These are phyloP conservation scores for Corythoichthys intestinalis DNA, from an alignment of 2,113 vertebrate species.

Conservation along the genomic window DNA sequence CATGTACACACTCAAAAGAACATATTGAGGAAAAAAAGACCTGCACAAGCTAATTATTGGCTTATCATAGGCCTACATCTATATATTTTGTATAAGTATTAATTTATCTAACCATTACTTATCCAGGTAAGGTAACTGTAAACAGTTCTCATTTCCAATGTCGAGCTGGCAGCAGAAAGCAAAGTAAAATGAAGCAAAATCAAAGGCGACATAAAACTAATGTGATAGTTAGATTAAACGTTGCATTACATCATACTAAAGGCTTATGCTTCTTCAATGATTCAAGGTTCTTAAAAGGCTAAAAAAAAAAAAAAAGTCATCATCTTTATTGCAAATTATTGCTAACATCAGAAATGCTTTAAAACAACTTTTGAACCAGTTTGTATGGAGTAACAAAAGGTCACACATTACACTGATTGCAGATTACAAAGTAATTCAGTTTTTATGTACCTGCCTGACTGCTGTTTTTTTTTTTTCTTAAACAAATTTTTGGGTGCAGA, in stretches of 20 bases:
- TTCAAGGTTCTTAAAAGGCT: too few relatives aligned
- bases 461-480: too few relatives aligned
- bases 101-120: neutral
- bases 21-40: conserved; percentile 45
- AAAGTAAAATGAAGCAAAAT: neutral
- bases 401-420: conserved; percentile 2
- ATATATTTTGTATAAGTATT: conserved; percentile 25
- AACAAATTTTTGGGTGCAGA: too few relatives aligned
- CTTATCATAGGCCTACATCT: conserved; percentile 10
- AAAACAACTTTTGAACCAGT: neutral
- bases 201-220: neutral
- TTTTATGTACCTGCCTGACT: too few relatives aligned
- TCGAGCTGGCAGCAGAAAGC: neutral
- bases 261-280: neutral
- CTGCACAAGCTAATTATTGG: conserved; percentile 41
- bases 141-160: conserved; percentile 17
- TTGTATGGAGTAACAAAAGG: conserved; percentile 8
- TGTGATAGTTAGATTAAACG: neutral
- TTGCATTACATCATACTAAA: neutral
- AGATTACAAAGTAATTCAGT: too few relatives aligned
- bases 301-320: conserved; percentile 8
- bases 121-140: conserved; percentile 4
- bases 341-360: conserved; percentile 4
- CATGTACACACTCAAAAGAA: conserved; percentile 19
- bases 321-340: conserved; percentile 14